Conservation (phyloP, 2,888 invertebrate species). For the Kryphioiulus occultus region DNA sequence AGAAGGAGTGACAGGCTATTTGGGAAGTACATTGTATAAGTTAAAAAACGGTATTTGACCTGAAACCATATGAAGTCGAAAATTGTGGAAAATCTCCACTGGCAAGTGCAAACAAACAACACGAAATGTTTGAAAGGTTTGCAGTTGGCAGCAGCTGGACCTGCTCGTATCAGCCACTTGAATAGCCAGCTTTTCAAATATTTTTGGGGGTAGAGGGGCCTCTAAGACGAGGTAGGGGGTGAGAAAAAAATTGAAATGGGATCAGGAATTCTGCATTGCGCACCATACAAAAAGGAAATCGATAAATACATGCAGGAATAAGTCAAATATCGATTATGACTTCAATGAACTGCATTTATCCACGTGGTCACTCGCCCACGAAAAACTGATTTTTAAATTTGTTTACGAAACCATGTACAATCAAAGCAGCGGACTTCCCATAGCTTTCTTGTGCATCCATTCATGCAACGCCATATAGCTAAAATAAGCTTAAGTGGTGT, state of each 20-base stretch:
- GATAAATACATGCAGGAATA: neutral
- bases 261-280: neutral
- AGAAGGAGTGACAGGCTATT: neutral
- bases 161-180: neutral
- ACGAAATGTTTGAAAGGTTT: neutral
- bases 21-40: neutral
- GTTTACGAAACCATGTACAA: too few species aligned
- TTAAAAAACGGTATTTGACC: neutral
- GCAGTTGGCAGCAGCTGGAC: neutral
- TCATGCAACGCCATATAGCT: too few species aligned
- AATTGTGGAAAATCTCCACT: neutral
- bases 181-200: neutral
- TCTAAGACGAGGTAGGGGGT: too few species aligned
- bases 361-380: too few species aligned
- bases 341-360: neutral
- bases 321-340: neutral
- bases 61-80: conserved; percentile 5
- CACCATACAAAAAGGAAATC: neutral
- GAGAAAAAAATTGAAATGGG: neutral
- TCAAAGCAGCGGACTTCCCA: too few species aligned
- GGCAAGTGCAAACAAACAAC: neutral
- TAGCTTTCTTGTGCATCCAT: too few species aligned
- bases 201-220: neutral
- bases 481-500: too few species aligned
- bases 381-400: neutral